These are phyloP conservation scores for Acleris emargana DNA, from an alignment of 2,888 invertebrate species.

Conservation along the genomic window DNA sequence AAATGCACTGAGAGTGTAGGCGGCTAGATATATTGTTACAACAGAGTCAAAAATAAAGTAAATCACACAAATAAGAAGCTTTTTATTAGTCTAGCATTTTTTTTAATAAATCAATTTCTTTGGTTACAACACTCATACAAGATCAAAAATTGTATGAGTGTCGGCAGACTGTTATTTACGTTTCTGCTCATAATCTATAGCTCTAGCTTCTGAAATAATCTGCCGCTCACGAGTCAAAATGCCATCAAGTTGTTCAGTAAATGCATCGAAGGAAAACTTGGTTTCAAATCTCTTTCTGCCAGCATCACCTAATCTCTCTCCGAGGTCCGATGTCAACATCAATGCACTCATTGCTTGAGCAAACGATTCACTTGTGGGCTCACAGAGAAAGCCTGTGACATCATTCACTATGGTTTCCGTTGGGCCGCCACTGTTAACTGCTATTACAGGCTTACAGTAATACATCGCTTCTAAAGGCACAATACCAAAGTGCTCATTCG, in stretches of 20 bases:
- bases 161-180: constrained; percentile 69
- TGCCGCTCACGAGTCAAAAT: constrained; percentile 75
- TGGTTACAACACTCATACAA: constrained; percentile 71
- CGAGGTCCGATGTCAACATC: constrained; percentile 84
- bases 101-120: constrained; percentile 29
- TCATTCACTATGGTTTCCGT: constrained; percentile 94
- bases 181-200: constrained; percentile 72
- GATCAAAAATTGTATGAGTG: constrained; percentile 77
- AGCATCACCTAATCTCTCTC: constrained; percentile 88
- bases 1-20: too few relatives aligned
- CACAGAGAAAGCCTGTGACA: constrained; percentile 91
- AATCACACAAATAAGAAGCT: constrained; percentile 13
- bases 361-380: constrained; percentile 87
- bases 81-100: constrained; percentile 1
- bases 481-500: constrained; percentile 99
- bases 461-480: constrained; percentile 99
- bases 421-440: constrained; percentile 97
- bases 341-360: constrained; percentile 89
- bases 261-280: constrained; percentile 93
- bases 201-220: constrained; percentile 68
- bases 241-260: constrained; percentile 87
- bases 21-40: background rate
- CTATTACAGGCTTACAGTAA: constrained; percentile 95
- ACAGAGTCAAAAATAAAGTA: background rate
- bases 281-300: constrained; percentile 90